Evolutionary conservation across 2,888 invertebrate genomes (phyloP), one percentile per base, ranked within the genome.

Genomic region (Caenorhabditis japonica): DNA sequence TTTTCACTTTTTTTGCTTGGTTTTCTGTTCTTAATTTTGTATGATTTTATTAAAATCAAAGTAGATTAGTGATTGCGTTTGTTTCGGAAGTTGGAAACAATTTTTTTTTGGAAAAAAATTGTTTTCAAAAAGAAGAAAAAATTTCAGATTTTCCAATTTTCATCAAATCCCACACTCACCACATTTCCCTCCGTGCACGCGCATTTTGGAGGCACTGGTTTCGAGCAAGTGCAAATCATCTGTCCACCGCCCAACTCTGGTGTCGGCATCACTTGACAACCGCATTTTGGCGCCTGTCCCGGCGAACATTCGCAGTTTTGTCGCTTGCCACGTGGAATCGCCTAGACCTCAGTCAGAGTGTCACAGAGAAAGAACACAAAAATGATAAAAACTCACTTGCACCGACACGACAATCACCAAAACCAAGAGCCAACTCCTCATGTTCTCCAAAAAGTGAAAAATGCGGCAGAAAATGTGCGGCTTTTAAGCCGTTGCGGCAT

Each of bases 181-280:
- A 56, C 34, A 30, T 70, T 62, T 12, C 71, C 64, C 25, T 76
- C 76, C 4, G 55, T 59, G 30, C 76, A 79, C 2, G 71, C 60
- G 38, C 79, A 79, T 60, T 76, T 79, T 2, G 79, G 75, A n/a
- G 79, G 64, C 5, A 60, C 52, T 30, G 76, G 74, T 33, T 68
- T 64, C 1, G 71, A 73, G 46, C 79, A 79, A 2, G 71, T 73
- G 25, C 79, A 79, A 12, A 79, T 66, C 79, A 79, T 79, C 27
- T 79, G 66, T 38, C 66, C 73, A 4, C 73, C 73, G 13, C 66
- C 73, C 2, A 27, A 34, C 19, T 66, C 66, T 38, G 55, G 55
- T 10, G 60, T 53, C 21, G 66, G 66, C 66, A 73, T 58, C 13
- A 76, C 73, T 34, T 76, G 72, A 39, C 79, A 79, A 8, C 76